phyloP scores from a whole-genome alignment of 1,140 invertebrate species.

The Fopius arisanus region DNA sequence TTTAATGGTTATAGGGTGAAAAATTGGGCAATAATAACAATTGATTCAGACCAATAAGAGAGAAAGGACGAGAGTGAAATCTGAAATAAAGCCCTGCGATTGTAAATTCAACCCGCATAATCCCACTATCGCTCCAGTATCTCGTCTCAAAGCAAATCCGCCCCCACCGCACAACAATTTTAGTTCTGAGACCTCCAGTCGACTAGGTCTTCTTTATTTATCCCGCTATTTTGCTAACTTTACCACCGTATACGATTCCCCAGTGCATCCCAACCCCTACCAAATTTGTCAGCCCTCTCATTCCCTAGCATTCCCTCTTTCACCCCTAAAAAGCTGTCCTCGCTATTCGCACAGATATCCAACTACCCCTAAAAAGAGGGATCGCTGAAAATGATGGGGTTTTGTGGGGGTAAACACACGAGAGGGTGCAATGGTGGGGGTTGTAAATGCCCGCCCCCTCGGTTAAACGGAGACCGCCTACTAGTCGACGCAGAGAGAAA shows the following conservation, averaged over 20 bases:
- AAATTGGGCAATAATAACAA: too few species aligned
- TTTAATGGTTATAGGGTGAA: too few species aligned
- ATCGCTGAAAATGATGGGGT: constrained; percentile 7
- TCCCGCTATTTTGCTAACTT: neutral
- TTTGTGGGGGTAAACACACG: constrained; percentile 4
- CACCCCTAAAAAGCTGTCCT: neutral
- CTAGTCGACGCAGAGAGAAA: neutral
- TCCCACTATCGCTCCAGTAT: too few species aligned
- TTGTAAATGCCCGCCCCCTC: constrained; percentile 10
- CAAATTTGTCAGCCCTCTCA: neutral
- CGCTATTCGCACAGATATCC: neutral
- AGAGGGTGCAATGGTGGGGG: neutral
- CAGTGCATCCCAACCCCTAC: neutral
- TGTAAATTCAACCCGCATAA: too few species aligned
- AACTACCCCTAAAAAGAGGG: neutral
- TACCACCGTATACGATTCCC: neutral
- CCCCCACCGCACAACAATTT: neutral
- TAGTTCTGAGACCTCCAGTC: neutral
- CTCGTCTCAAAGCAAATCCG: neutral
- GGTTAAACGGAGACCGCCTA: constrained; percentile 3
- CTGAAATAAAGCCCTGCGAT: too few species aligned
- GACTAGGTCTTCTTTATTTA: neutral
- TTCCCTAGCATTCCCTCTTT: neutral
- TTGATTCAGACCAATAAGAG: too few species aligned
- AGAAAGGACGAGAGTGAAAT: too few species aligned